These are phyloP conservation scores for Epinotia ramella DNA, from an alignment of 2,888 invertebrate species.

Conservation along the genomic window DNA sequence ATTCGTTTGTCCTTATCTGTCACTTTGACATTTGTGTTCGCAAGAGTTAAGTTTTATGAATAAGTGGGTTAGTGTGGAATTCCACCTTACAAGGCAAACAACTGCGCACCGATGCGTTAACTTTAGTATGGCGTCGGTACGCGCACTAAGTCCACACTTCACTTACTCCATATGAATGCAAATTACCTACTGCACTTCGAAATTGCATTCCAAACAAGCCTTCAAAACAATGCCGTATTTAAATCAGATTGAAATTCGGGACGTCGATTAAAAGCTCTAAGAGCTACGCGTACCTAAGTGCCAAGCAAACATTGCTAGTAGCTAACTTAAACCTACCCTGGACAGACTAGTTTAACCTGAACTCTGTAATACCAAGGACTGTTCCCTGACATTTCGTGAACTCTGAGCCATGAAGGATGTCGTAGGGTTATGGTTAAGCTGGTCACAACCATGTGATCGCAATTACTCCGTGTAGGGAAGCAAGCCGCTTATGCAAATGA, in stretches of 20 bases:
- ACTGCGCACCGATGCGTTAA: conserved; percentile 26
- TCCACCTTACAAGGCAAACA: conserved; percentile 14
- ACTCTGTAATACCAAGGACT: conserved; percentile 51
- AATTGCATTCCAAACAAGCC: conserved; percentile 62
- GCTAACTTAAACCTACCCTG: conserved; percentile 74
- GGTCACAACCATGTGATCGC: conserved; percentile 77
- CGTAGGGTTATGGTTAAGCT: conserved; percentile 61
- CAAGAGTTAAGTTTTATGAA: too few relatives aligned
- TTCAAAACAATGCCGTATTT: conserved; percentile 80
- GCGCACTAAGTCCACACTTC: conserved; percentile 26
- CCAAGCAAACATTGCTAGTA: conserved; percentile 77
- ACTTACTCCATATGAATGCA: conserved; percentile 66
- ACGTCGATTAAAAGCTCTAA: conserved; percentile 82
- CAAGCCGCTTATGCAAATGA: conserved; percentile 85
- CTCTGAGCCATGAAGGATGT: conserved; percentile 52
- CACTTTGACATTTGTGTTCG: too few relatives aligned
- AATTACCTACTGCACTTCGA: conserved; percentile 66
- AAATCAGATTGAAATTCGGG: conserved; percentile 82
- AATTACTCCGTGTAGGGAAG: conserved; percentile 82
- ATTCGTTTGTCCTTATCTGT: too few relatives aligned
- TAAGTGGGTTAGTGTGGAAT: background rate
- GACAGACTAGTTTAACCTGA: conserved; percentile 63
- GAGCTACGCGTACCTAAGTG: conserved; percentile 78
- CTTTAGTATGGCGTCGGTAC: conserved; percentile 19
- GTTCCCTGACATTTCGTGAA: conserved; percentile 49